Evolutionary conservation across 2,113 vertebrate genomes (phyloP).

Genomic region (Ramphastos sulfuratus): DNA sequence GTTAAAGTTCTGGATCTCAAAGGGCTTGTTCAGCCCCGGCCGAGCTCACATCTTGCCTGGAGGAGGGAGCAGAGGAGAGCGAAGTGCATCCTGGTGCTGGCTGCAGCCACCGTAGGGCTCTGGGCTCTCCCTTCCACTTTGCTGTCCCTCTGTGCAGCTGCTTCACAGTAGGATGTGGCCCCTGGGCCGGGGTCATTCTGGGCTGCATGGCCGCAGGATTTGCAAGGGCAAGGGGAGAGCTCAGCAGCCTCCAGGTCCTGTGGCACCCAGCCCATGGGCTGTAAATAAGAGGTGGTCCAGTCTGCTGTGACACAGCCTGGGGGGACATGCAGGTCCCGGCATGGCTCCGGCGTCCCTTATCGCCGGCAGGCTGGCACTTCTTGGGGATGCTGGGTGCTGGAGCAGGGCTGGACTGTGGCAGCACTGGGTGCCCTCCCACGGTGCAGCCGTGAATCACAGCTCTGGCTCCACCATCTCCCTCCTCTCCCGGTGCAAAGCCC

Average conservation of each 20-base stretch:
- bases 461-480: not conserved
- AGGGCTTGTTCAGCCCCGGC: not conserved
- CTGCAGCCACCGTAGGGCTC: not conserved
- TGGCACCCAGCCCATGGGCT: not conserved
- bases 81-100: not conserved
- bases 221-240: not conserved
- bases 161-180: not conserved
- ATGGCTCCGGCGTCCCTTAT: not conserved
- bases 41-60: not conserved
- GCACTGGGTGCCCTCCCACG: conserved; percentile 29
- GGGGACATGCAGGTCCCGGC: not conserved
- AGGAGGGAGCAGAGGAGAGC: not conserved
- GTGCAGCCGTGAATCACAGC: not conserved
- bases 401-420: not conserved
- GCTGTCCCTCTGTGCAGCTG: not conserved
- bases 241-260: not conserved
- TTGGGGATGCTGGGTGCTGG: not conserved
- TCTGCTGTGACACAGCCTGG: accelerated
- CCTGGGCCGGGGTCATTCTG: not conserved
- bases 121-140: not conserved
- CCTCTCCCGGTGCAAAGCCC: not conserved
- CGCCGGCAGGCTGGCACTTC: not conserved
- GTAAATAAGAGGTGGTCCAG: not conserved
- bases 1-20: accelerated
- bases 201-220: not conserved